Percentiles rank a stretch among this genome's conserved stretches.
Conservation (phyloP, 2,113 vertebrate genomes). For the Sapayoa aenigma region DNA sequence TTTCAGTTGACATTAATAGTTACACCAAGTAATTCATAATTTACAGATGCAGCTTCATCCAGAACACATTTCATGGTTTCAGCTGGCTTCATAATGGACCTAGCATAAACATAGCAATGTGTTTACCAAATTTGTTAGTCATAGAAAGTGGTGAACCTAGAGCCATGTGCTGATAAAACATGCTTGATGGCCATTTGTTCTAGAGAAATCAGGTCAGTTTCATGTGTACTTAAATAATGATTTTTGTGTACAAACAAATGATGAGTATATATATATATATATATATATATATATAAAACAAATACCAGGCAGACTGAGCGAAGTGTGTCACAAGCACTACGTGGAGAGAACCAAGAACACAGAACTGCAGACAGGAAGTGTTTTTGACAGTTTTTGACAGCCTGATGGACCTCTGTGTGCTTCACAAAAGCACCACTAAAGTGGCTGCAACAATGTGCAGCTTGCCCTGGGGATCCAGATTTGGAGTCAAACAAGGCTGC, state of each 20-base stretch:
- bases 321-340: neutral
- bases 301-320: accelerated
- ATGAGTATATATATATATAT: too few relatives aligned
- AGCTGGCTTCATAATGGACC: neutral
- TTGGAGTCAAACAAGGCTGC: neutral
- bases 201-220: neutral
- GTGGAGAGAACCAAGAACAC: neutral
- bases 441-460: neutral
- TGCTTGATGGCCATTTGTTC: neutral
- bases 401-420: neutral
- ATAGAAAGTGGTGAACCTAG: neutral
- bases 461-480: neutral
- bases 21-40: neutral
- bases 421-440: neutral
- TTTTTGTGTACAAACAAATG: neutral
- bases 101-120: neutral
- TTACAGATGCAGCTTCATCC: neutral
- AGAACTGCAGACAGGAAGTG: neutral
- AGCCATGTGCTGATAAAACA: neutral
- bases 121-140: neutral
- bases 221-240: accelerated
- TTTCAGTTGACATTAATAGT: neutral
- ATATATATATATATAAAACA: neutral
- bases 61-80: too few relatives aligned
- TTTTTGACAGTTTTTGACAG: neutral